Base-by-base conservation (phyloP, 1,140 invertebrate genomes). In the Cotesia vestalis region DNA sequence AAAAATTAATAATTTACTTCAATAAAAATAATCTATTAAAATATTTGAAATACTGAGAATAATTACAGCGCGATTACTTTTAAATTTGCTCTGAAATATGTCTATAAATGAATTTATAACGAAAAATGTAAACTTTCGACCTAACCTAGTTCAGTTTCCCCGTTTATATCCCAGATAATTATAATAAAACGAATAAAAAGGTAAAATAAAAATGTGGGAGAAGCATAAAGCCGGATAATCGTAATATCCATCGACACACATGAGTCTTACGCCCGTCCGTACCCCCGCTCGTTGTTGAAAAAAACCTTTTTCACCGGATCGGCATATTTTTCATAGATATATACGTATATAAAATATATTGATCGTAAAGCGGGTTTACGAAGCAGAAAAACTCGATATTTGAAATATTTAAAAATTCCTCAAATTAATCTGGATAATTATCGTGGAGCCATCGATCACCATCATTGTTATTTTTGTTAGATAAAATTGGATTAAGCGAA, bases 171-270 rank as follows among this genome's bases (percentile, higher is more conserved):
- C n/a, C 46, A 51, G 66, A 67, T 70, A 70, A 70, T 61, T 61
- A 62, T 46, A 61, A 38, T 57, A 61, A 38, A 69, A 69, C 38
- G 57, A 53, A 51, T 8, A 20, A 20, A 34, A 62, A 62, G 52
- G 20, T 12, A 6, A 64, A 46, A 59, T 66, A 52, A 34, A 59
- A 14, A 55, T 66, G 34, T 72, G 53, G 61, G 36, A 60, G 55
- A 34, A 55, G 69, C 53, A 51, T 46, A 62, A 62, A 63, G 69
- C 69, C 53, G 63, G 70, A 72, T 72, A 66, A 72, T 72, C 70
- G 63, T 60, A 72, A 72, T 72, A 66, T 72, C 62, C 63, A 72
- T 72, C 70, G 70, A 72, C 70, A 72, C 70, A 64, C 69, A 64
- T 71, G 69, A 36, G 57, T 20, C 35, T 36, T 38, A 17, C 4